These are phyloP conservation scores for Ceraclea dissimilis DNA, from an alignment of 2,888 invertebrate species.

Conservation along the genomic window DNA sequence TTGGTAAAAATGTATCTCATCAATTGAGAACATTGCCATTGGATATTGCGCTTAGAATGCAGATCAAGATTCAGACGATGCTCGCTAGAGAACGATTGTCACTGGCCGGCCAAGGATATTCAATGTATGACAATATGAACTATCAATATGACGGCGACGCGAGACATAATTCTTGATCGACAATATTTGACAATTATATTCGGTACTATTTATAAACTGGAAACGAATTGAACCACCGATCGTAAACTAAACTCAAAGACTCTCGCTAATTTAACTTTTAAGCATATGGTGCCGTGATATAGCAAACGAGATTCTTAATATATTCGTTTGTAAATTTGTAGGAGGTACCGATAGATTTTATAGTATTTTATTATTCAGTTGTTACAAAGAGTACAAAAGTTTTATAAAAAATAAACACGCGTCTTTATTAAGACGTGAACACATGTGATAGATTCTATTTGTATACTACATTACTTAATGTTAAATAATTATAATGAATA, in stretches of 20 bases:
- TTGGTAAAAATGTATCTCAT: constrained; percentile 9
- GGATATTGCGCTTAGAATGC: constrained; percentile 9
- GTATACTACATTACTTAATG: not conserved
- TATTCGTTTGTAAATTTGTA: no score
- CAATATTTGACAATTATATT: not conserved
- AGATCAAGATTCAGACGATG: constrained; percentile 11
- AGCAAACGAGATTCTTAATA: no score
- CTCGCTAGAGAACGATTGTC: constrained; percentile 4
- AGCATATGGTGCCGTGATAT: no score
- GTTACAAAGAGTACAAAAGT: not conserved
- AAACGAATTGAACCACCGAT: no score
- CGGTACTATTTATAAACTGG: no score
- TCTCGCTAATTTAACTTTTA: no score
- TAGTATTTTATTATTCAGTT: not conserved
- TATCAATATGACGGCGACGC: not conserved
- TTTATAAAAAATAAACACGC: not conserved
- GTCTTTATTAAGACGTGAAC: not conserved
- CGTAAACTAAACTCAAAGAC: no score
- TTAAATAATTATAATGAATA: no score
- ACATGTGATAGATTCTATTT: not conserved
- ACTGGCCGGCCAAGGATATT: not conserved
- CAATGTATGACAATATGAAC: not conserved
- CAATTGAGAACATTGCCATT: constrained; percentile 11
- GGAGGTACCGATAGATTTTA: no score
- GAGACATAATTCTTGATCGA: not conserved